Base-by-base conservation (phyloP, 2,113 vertebrate species). In the Hippoglossus stenolepis region DNA sequence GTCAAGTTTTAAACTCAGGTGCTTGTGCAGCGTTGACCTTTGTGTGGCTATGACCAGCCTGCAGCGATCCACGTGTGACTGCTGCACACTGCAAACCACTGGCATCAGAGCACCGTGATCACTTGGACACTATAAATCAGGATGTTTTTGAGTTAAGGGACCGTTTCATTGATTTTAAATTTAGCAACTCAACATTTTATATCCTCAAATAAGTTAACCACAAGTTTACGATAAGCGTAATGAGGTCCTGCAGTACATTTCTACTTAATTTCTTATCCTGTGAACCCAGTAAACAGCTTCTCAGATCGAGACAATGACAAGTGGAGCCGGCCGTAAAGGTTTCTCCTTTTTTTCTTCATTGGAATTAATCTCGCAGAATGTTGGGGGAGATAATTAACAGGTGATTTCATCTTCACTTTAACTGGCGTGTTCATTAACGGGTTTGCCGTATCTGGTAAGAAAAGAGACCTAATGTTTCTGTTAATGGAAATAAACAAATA, bases 371-470 rank as follows among this genome's bases (percentile, higher is more conserved):
- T 89, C 10, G 59, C 83, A 56, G 89, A 89, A 84, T 76, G 88
- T 91, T 89, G 23, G 73, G 58, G 83, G 79, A 92, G 92, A 93
- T 94, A 93, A 94, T 93, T 92, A 93, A 91, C 89, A 76, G 82
- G 64, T 72, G 75, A 89, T 87, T 92, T 90, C 86, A 85, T 93
- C 87, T 90, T 89, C 81, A 81, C 91, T 90, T 91, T 90, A 90
- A 90, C 90, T 89, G 90, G 83, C 91, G 85, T 84, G 88, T 90
- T 92, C 91, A 93, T 92, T 93, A 92, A 89, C 80, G 65, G 80
- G 87, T 92, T 91, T 70, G 66, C 73, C 47, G 64, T 69, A 83
- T 91, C 77, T 13, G 51, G 38, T 79, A 77, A 70, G 78, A 85
- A 90, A 88, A 76, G 66, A 82, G 77, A 81, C 77, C 60, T 77